Evolutionary conservation across 2,113 vertebrate species (phyloP).

Genomic region (Amia ocellicauda): DNA sequence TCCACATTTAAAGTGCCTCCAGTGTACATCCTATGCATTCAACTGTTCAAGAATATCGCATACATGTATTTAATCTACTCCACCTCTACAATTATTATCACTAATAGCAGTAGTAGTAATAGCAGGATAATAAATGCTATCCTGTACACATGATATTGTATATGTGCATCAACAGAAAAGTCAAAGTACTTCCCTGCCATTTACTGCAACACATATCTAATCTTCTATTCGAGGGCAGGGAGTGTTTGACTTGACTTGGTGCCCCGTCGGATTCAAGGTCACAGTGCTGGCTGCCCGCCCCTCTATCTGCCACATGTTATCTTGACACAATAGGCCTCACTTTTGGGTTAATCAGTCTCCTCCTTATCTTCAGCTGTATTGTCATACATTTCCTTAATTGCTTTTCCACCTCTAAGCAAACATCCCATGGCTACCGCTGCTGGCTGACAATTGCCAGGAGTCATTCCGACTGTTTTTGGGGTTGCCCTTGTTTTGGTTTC

Average conservation of each 20-base stretch:
- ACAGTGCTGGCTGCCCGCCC: conserved; percentile 21
- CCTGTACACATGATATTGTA: too few relatives aligned
- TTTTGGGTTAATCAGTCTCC: neutral
- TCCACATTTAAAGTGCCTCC: too few relatives aligned
- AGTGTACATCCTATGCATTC: too few relatives aligned
- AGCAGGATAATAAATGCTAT: too few relatives aligned
- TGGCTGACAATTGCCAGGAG: neutral
- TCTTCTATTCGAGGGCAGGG: neutral
- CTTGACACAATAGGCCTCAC: conserved; percentile 22
- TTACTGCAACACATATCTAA: conserved; percentile 8
- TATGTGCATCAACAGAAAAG: too few relatives aligned
- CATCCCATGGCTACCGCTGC: neutral
- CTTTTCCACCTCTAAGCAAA: conserved; percentile 1
- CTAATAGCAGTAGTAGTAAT: too few relatives aligned
- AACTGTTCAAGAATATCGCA: too few relatives aligned
- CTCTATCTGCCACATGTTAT: conserved; percentile 42
- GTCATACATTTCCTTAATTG: conserved; percentile 13
- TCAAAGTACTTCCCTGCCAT: conserved; percentile 18
- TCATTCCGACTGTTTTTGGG: neutral
- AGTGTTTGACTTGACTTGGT: neutral
- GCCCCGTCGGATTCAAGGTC: conserved; percentile 30
- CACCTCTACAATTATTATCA: too few relatives aligned
- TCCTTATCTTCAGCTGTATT: neutral
- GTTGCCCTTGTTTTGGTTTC: neutral
- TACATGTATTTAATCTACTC: too few relatives aligned